Evolutionary conservation across 2,888 invertebrate genomes (phyloP).

Genomic region (Podotricha telesiphe): DNA sequence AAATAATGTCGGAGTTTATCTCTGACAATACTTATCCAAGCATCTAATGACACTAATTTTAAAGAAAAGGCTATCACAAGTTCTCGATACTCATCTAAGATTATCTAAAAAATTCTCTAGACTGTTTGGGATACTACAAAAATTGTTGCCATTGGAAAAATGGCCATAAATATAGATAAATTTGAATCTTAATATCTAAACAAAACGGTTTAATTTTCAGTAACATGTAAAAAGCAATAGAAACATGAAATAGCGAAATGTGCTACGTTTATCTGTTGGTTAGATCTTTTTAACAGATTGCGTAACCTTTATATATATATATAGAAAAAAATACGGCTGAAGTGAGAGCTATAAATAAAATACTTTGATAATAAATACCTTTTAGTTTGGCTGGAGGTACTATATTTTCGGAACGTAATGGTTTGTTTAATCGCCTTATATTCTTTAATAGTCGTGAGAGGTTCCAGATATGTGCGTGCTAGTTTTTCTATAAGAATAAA

Average conservation of each 20-base stretch:
- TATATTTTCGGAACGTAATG: constrained; percentile 3
- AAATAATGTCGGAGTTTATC: too few species aligned
- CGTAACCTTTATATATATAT: constrained; percentile 26
- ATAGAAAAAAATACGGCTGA: constrained; percentile 30
- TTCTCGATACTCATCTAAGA: constrained; percentile 34
- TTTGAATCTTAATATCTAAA: neutral
- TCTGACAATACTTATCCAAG: too few species aligned
- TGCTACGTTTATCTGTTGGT: constrained; percentile 38
- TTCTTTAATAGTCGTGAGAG: neutral
- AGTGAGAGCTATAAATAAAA: constrained; percentile 23
- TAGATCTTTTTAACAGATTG: constrained; percentile 41
- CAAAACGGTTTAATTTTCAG: constrained; percentile 11
- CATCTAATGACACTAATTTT: constrained; percentile 25
- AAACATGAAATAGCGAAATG: constrained; percentile 35
- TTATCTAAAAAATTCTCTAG: constrained; percentile 35
- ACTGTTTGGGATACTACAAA: constrained; percentile 33
- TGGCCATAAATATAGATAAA: neutral
- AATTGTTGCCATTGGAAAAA: constrained; percentile 28
- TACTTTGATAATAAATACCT: constrained; percentile 15
- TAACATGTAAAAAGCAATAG: constrained; percentile 7
- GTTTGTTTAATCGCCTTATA: neutral
- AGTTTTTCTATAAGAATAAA: too few species aligned
- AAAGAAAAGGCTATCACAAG: constrained; percentile 25
- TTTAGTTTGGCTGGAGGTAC: neutral
- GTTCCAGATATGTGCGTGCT: too few species aligned